phyloP scores from a whole-genome alignment of 2,888 invertebrate genomes.

The Ethmia dodecea region DNA sequence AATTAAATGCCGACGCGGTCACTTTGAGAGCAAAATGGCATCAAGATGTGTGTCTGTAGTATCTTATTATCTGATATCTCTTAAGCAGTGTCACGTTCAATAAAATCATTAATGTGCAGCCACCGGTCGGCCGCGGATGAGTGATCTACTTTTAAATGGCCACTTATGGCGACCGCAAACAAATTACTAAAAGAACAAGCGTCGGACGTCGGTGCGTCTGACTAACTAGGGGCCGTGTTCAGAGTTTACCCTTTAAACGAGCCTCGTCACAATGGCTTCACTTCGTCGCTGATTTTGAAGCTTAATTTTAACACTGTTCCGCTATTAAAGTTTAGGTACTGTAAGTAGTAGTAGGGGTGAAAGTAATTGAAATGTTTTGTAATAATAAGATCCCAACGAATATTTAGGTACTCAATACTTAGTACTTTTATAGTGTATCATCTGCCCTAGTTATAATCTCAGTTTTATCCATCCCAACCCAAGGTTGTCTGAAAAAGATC shows the following conservation, averaged over 20 bases:
- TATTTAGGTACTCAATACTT: too few relatives aligned
- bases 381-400: too few relatives aligned
- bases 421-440: too few relatives aligned
- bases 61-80: slow-evolving; percentile 56
- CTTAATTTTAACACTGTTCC: too few relatives aligned
- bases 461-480: too few relatives aligned
- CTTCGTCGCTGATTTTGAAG: slow-evolving; percentile 1
- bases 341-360: too few relatives aligned
- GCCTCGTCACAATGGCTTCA: slow-evolving; percentile 17
- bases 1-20: slow-evolving; percentile 52
- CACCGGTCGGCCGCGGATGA: slow-evolving; percentile 36
- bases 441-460: too few relatives aligned
- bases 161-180: slow-evolving; percentile 53
- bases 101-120: slow-evolving; percentile 49
- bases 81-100: slow-evolving; percentile 61
- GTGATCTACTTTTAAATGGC: slow-evolving; percentile 57
- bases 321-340: too few relatives aligned
- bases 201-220: slow-evolving; percentile 23
- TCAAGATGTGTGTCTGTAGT: slow-evolving; percentile 50
- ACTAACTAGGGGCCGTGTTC: slow-evolving; percentile 34
- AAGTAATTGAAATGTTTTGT: too few relatives aligned
- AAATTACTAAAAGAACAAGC: slow-evolving; percentile 49
- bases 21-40: slow-evolving; percentile 49
- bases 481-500: too few relatives aligned
- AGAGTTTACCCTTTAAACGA: slow-evolving; percentile 22